Evolutionary conservation across 2,113 vertebrate species (phyloP), one percentile per base, ranked within the genome.

Genomic region (Calidris pugnax): DNA sequence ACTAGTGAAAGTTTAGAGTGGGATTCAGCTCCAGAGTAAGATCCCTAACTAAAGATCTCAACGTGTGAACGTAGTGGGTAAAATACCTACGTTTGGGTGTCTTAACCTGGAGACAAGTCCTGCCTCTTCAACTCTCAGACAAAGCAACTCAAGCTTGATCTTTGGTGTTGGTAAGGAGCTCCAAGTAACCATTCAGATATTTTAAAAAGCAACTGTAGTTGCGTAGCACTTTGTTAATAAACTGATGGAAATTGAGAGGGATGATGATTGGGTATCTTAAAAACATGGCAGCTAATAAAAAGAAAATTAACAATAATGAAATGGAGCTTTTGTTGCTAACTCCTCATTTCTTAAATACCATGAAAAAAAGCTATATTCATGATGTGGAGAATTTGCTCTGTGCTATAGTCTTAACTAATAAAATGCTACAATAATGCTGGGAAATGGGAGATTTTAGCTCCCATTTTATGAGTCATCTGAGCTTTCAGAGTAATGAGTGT

Each of bases 401-500:
- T 85, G 24, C 87, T 85, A 64, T 30, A 53, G 63, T 69, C 87
- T 76, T 87, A 89, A 87, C 69, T 79, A 93, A 92, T 89, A 89
- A 81, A 93, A 90, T 80, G 11, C n/a, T 87, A 56, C 53, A 92
- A 68, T 92, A 81, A 77, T 90, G 72, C 45, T 53, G 28, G 76
- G 48, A 94, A 96, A 92, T 66, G 7, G 50, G 85, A 93, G 60
- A 87, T 93, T 93, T 90, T 92, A 90, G 69, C 7, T 93, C 76
- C 30, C 15, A 18, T 81, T 94, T 95, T 87, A 75, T 92, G 95
- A 91, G 57, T 85, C 93, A 81, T 90, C 71, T 69, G 69, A 89
- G 90, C 74, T 94, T 96, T 91, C 28, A 81, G 78, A 81, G 39
- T 95, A 93, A 96, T 89, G 62, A 92, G 27, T 53, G 33, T 72